These are phyloP conservation scores for Chaenogobius annularis DNA, from an alignment of 2,113 vertebrate genomes.

Conservation along the genomic window DNA sequence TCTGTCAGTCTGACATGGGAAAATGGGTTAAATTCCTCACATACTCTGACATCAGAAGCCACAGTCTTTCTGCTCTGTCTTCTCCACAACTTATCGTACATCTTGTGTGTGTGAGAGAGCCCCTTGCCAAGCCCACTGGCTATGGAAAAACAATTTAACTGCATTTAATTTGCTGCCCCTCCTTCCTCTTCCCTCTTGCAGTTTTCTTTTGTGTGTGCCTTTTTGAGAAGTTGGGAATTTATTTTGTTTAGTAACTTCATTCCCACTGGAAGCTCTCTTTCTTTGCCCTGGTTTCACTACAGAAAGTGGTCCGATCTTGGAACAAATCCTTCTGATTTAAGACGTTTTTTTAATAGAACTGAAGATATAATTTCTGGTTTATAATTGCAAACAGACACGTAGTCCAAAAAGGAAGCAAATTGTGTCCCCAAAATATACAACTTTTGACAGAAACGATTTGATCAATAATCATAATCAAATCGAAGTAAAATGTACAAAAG, in stretches of 20 bases:
- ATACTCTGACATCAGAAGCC: conserved; percentile 61
- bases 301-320: conserved; percentile 6
- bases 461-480: too few species aligned
- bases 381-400: too few species aligned
- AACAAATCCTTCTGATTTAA: background rate
- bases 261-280: conserved; percentile 18
- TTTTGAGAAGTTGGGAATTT: conserved; percentile 63
- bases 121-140: conserved; percentile 73
- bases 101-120: conserved; percentile 58
- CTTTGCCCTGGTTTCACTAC: conserved; percentile 11
- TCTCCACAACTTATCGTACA: conserved; percentile 57
- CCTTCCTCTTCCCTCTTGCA: conserved; percentile 22
- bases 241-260: conserved; percentile 49
- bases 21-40: conserved; percentile 71
- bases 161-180: conserved; percentile 71
- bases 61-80: conserved; percentile 47
- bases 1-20: conserved; percentile 43
- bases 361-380: too few species aligned
- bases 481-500: background rate
- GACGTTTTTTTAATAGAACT: too few species aligned
- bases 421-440: background rate
- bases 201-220: conserved; percentile 50
- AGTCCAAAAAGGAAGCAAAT: background rate
- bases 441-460: background rate
- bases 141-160: conserved; percentile 80